These are phyloP conservation scores for Diorhabda elongata DNA, from an alignment of 1,140 invertebrate genomes.

Conservation along the genomic window DNA sequence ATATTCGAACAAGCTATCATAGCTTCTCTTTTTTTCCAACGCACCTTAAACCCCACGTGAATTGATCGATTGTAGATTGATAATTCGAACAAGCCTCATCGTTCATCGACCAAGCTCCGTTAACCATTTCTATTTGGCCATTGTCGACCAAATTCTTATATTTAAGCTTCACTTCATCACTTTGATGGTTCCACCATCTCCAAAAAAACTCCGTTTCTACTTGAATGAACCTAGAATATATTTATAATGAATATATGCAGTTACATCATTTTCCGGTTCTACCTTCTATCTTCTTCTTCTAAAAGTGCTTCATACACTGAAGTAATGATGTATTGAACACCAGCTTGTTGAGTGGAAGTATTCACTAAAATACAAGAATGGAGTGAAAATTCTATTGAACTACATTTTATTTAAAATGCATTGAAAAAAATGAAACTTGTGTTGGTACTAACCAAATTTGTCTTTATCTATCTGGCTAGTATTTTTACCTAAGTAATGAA, in stretches of 20 bases:
- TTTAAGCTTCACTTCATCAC: conserved; percentile 53
- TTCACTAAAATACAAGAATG: conserved; percentile 51
- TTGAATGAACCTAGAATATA: conserved; percentile 62
- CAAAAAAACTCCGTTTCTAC: conserved; percentile 86
- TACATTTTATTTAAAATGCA: conserved; percentile 41
- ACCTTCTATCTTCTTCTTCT: conserved; percentile 66
- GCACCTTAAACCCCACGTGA: conserved; percentile 71
- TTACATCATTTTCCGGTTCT: background rate
- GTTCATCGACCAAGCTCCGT: conserved; percentile 89
- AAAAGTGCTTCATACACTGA: conserved; percentile 76
- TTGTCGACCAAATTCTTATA: conserved; percentile 61
- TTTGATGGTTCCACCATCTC: conserved; percentile 84
- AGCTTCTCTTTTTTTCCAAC: no score
- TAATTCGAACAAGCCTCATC: conserved; percentile 93
- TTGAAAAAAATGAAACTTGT: conserved; percentile 19
- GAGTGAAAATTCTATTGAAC: conserved; percentile 30
- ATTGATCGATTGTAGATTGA: conserved; percentile 90
- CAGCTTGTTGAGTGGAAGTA: conserved; percentile 68
- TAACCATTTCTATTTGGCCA: conserved; percentile 84
- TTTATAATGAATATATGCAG: background rate
- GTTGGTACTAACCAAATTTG: conserved; percentile 17
- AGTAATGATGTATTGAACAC: conserved; percentile 87
- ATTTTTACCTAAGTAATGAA: no score
- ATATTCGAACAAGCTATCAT: no score
- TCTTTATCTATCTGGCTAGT: conserved; percentile 18